Evolutionary conservation across 2,113 vertebrate species (phyloP).

Genomic region (Cyanistes caeruleus): DNA sequence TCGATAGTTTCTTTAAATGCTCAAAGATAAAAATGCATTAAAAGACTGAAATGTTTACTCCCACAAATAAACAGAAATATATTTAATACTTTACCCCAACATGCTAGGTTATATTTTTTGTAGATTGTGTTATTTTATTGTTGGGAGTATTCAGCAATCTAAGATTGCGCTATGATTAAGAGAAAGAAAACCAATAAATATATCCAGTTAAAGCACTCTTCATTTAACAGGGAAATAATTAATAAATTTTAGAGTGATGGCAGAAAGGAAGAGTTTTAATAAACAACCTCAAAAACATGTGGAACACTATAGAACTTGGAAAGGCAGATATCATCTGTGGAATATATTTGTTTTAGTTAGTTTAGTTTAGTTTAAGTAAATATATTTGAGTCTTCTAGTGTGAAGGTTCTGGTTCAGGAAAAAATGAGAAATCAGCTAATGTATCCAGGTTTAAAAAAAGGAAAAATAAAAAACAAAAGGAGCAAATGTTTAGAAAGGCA

Average conservation of each 20-base stretch:
- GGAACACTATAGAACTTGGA: background rate
- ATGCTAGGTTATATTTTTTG: background rate
- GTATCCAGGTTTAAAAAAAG: background rate
- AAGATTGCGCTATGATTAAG: background rate
- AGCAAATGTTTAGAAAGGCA: background rate
- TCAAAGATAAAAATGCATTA: background rate
- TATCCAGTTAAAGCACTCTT: background rate
- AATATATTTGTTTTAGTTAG: background rate
- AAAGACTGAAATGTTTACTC: background rate
- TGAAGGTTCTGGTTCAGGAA: background rate
- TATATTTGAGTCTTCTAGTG: background rate
- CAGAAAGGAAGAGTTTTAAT: background rate
- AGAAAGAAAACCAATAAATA: background rate
- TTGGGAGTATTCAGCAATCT: background rate
- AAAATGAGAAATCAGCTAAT: background rate
- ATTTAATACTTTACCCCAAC: background rate
- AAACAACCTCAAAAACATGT: background rate
- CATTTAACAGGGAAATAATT: background rate
- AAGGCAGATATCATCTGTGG: background rate
- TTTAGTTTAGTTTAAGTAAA: background rate
- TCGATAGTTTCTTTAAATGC: background rate
- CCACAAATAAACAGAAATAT: background rate
- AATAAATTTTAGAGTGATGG: background rate
- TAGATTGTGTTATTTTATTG: background rate
- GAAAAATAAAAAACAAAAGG: background rate